These are phyloP conservation scores for Plutomurus gul DNA, from an alignment of 1,140 invertebrate species.

Conservation along the genomic window DNA sequence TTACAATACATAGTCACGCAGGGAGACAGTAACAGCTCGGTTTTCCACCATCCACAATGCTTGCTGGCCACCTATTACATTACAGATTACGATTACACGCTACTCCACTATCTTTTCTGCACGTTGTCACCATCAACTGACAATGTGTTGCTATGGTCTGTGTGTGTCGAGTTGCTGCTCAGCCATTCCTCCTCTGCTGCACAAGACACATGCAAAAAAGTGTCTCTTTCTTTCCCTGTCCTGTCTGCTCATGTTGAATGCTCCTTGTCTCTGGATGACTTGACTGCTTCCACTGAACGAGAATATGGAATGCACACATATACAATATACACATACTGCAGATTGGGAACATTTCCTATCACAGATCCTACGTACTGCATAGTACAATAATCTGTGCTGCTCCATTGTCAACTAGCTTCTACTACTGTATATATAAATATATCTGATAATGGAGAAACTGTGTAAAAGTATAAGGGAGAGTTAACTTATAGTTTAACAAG, in stretches of 20 bases:
- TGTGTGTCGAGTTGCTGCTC: too few relatives aligned
- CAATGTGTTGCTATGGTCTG: too few relatives aligned
- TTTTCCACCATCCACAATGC: not conserved
- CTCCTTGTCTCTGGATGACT: not conserved
- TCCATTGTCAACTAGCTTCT: too few relatives aligned
- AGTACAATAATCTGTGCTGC: too few relatives aligned
- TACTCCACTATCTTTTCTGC: not conserved
- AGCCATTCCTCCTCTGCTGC: too few relatives aligned
- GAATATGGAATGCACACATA: not conserved
- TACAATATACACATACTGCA: too few relatives aligned
- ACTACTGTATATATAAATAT: too few relatives aligned
- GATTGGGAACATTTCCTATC: too few relatives aligned
- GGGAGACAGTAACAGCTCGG: slow-evolving; percentile 3
- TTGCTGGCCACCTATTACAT: not conserved
- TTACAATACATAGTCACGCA: slow-evolving; percentile 1
- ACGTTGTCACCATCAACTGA: too few relatives aligned
- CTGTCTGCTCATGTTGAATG: slow-evolving; percentile 2
- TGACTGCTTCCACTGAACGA: too few relatives aligned
- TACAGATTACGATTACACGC: slow-evolving; percentile 21
- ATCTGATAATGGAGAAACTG: too few relatives aligned
- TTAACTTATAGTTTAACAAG: slow-evolving; percentile 19
- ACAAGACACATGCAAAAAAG: slow-evolving; percentile 24
- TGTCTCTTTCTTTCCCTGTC: not conserved
- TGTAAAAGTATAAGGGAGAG: not conserved
- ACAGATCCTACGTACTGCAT: too few relatives aligned